Base-by-base conservation (phyloP, 2,113 vertebrate species). In the Rissa tridactyla region DNA sequence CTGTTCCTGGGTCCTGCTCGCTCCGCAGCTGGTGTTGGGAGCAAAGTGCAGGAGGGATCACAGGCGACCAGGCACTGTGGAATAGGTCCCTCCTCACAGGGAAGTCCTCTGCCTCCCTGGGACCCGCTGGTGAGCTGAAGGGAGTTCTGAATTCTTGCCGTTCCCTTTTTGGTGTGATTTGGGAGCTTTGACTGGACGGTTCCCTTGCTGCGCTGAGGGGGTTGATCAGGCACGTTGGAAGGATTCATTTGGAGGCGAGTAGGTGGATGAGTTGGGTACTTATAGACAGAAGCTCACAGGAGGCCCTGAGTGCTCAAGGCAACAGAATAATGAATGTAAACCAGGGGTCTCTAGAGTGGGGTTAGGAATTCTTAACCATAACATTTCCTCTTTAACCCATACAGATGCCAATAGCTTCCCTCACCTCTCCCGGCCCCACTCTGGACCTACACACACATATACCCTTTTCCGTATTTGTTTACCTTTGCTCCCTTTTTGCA, bases 311-410 rank as follows among this genome's bases (percentile, higher is more conserved):
- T 97, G 98, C 98, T 98, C 96, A 97, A 95, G 98, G 98, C 98
- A 97, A 90, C 62, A 88, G 93, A 97, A 97, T 98, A 98, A 98
- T 98, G 98, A 98, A 98, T 98, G 97, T 98, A 98, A 98, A 98
- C 96, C 93, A 88, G 84, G 82, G 96, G 94, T 97, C 97, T 98
- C 96, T 84, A 38, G 97, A 98, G 98, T 98, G 86, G 96, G 93
- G 75, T 97, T 98, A 97, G 96, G 94, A 97, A 97, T 97, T 98
- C 97, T 98, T 98, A 98, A 98, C 85, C 90, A 90, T 95, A 96
- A 92, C 42, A 34, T 96, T 98, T 96, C 91, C 47, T 96, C 80
- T 95, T 98, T 98, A 98, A 98, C 96, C 93, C 86, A 42, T 92
- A 30, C 46, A 51, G 80, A 54, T 75, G 80, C 58, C 61, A 15